phyloP scores from a whole-genome alignment of 2,888 invertebrate species.

The Aporophyla nigra region DNA sequence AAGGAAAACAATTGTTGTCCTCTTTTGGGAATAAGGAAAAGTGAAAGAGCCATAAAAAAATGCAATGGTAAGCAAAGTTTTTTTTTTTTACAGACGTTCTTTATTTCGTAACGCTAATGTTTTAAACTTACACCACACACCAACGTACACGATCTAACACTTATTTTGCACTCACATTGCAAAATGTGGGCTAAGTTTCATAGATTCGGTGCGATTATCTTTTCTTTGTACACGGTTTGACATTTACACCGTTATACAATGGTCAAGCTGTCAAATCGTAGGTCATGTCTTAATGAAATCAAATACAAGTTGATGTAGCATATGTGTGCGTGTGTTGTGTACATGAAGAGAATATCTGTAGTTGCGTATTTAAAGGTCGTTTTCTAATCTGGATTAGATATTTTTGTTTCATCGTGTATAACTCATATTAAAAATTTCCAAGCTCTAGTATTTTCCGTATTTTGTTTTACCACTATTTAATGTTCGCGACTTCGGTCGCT shows the following conservation, averaged over 20 bases:
- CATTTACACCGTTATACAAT: conserved; percentile 44
- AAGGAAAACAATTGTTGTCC: too few species aligned
- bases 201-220: conserved; percentile 77
- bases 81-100: too few species aligned
- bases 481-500: too few species aligned
- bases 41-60: too few species aligned
- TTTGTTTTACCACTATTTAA: background rate
- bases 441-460: background rate
- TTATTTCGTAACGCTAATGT: background rate
- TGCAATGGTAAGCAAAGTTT: too few species aligned
- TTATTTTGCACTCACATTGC: conserved; percentile 77
- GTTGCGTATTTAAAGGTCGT: too few species aligned
- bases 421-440: background rate
- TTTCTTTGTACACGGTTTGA: conserved; percentile 68
- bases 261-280: background rate
- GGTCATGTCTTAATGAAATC: background rate
- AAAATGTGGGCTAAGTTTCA: conserved; percentile 71
- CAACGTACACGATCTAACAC: conserved; percentile 42
- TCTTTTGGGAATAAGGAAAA: too few species aligned
- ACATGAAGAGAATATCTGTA: background rate
- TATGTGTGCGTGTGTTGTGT: background rate
- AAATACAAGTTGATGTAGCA: background rate
- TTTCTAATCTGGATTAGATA: background rate
- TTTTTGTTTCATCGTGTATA: background rate
- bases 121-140: conserved; percentile 48